phyloP scores from a whole-genome alignment of 2,797 vertebrate species.

The Heteromormyrus szaboi region DNA sequence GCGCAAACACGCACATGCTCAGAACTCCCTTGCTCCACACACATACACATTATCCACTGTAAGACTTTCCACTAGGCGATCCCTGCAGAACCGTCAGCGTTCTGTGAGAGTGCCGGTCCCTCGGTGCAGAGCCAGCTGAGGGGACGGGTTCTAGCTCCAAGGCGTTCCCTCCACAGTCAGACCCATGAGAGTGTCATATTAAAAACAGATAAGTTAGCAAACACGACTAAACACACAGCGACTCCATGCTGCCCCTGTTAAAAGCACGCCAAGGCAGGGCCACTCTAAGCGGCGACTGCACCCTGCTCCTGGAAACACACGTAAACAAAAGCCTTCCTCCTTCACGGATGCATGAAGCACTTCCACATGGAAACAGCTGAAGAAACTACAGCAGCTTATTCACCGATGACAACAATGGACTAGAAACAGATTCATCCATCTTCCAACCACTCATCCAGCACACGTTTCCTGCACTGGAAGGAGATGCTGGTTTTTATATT shows the following conservation, averaged over 20 bases:
- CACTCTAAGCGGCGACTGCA: neutral
- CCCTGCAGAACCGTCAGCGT: conserved; percentile 17
- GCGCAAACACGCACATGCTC: neutral
- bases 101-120: neutral
- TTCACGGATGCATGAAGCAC: neutral
- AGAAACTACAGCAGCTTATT: neutral
- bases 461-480: neutral
- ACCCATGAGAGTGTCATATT: neutral
- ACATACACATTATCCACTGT: neutral
- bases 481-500: neutral
- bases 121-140: neutral
- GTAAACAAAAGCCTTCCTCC: neutral
- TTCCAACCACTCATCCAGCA: neutral
- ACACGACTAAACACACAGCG: neutral
- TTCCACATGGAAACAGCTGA: neutral
- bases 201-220: neutral
- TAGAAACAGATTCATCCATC: neutral
- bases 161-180: neutral
- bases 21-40: neutral
- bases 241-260: neutral
- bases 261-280: neutral
- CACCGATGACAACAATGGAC: neutral
- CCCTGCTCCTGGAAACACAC: neutral
- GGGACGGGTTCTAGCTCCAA: neutral
- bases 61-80: conserved; percentile 9